phyloP scores from a whole-genome alignment of 2,888 invertebrate genomes.

The Phorcus lineatus region DNA sequence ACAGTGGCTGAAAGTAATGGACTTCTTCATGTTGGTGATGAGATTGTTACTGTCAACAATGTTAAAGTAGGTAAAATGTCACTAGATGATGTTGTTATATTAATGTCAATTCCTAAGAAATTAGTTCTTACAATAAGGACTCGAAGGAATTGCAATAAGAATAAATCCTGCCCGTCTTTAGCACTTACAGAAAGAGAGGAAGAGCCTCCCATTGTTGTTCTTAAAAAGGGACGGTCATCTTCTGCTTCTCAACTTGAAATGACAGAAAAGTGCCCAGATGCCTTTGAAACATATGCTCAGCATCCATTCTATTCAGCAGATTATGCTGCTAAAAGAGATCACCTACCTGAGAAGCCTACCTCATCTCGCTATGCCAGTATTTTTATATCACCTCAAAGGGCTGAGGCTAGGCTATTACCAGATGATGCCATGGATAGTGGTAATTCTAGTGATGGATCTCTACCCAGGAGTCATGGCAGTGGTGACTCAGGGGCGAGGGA shows the following conservation, averaged over 20 bases:
- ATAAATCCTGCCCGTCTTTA: conserved; percentile 69
- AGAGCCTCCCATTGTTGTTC: conserved; percentile 68
- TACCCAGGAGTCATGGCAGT: conserved; percentile 53
- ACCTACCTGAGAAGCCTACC: conserved; percentile 48
- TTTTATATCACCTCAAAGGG: conserved; percentile 68
- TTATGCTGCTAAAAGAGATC: conserved; percentile 51
- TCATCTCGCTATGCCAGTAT: conserved; percentile 69
- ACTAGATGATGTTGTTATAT: conserved; percentile 98
- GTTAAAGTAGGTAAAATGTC: conserved; percentile 99
- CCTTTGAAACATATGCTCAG: conserved; percentile 57
- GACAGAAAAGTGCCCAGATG: conserved; percentile 70
- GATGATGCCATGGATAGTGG: conserved; percentile 64
- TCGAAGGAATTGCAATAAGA: conserved; percentile 66
- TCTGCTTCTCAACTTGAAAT: conserved; percentile 69
- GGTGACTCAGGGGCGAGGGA: conserved; percentile 14
- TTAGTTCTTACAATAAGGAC: conserved; percentile 90
- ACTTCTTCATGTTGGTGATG: conserved; percentile 97
- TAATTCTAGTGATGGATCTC: conserved; percentile 66
- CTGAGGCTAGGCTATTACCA: conserved; percentile 66
- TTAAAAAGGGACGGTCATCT: conserved; percentile 69
- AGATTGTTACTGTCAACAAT: conserved; percentile 97
- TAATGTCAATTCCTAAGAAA: conserved; percentile 98
- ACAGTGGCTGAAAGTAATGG: conserved; percentile 98
- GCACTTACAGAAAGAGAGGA: conserved; percentile 68
- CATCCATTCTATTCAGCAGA: conserved; percentile 48